Evolutionary conservation across 2,113 vertebrate genomes (phyloP), one percentile per base, ranked within the genome.

Genomic region (Nothocercus nigrocapillus): DNA sequence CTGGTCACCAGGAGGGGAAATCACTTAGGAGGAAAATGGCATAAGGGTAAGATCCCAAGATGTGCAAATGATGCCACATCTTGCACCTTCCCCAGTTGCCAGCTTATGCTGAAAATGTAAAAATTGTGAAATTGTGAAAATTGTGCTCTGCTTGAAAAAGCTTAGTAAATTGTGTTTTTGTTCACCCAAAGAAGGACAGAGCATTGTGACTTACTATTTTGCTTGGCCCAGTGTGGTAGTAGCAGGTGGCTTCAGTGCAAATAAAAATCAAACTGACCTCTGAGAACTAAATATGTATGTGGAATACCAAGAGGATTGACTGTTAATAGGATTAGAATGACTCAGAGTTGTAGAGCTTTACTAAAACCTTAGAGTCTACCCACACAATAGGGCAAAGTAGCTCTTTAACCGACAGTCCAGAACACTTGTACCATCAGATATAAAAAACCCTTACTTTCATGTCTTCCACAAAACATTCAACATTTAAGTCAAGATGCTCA

Each of bases 301-400:
- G 74, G 82, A 83, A 67, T 9, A 74, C 40, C 1, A 6, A 87
- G 58, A 58, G 34, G 74, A 87, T 17, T 86, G 69, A n/a, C n/a
- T 45, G 40, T 32, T 87, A 95, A 95, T 85, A 79, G 74, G 81
- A 96, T 94, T 94, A 96, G 78, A 76, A 42, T 94, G 86, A 94
- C 66, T 96, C 89, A 94, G 58, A 79, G 56, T 56, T 17, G 76
- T 12, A 30, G 25, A 81, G 51, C 22, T 90, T 56, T 81, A 84
- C 89, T 84, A 92, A 89, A 92, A 56, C 32, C 86, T 84, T 75
- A 30, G 49, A 78, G 93, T 88, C 88, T 51, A 69, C 80, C 56
- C 64, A 74, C 38, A 47, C 11, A 12, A 13, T 42, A 16, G 32
- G 21, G 22, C 54, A 61, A 74, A 69, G 3, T 28, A 85, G 8